Base-by-base conservation (phyloP, 2,113 vertebrate species). In the Anoura caudifer region DNA sequence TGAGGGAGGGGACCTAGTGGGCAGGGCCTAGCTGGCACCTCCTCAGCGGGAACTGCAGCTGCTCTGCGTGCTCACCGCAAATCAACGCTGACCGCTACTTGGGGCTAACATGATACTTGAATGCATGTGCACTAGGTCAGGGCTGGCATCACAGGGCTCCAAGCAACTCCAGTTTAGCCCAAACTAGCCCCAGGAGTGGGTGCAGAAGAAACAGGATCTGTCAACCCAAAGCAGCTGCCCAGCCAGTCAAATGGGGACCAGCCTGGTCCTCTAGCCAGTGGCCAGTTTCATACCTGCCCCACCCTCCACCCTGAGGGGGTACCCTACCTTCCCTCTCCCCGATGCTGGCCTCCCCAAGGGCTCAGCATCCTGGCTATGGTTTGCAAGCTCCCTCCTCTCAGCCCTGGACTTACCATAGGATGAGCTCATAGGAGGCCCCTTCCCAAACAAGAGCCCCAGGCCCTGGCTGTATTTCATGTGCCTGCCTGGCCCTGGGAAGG, bases 271-370 rank as follows among this genome's bases (percentile, higher is more conserved):
- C 20, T 9, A 6, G 59, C 73, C 75, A 43, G 36, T 0, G 0
- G 13, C 61, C 17, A 7, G 33, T 41, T 56, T 22, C 52, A 16
- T 4, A 50, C 28, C 38, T 59, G 87, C 33, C 76, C 56, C 52
- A 4, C 19, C 45, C 36, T 43, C 26, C 1, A 16, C 20, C 38
- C 38, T 4, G 1, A 0, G 2, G 13, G 2, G 7, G 20, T 16
- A 33, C 80, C n/a, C 19, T 9, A 2, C 45, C 6, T 4, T 36
- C 17, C 10, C 38, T 12, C 45, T 41, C 24, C 43, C 61, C 1
- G 6, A 31, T 22, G 33, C 77, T 7, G 38, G 56, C 43, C 16
- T 14, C 28, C 45, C 75, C 33, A 0, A n/a, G 24, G 83, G 70
- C 22, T 41, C 15, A 1, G 90, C 41, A 24, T 77, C 67, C 69